Percentiles rank a stretch among this genome's conserved stretches.
These are phyloP conservation scores for Botrylloides violaceus DNA, from an alignment of 23 tunicate genomes.

Conservation along the genomic window DNA sequence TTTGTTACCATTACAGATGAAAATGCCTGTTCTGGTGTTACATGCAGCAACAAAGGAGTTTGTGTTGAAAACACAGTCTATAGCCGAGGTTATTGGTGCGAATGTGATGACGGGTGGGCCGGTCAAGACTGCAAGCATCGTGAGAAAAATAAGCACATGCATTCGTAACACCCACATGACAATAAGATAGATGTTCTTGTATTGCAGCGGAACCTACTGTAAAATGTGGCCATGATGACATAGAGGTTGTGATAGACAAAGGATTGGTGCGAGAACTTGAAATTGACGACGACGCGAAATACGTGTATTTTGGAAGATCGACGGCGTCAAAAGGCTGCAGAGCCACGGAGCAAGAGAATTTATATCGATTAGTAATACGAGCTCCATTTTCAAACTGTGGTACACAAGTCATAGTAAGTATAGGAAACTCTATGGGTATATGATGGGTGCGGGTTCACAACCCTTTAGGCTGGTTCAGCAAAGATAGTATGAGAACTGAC, in stretches of 20 bases:
- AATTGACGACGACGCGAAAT: slow-evolving; percentile 73
- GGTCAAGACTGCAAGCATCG: slow-evolving; percentile 94
- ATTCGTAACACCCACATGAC: neutral
- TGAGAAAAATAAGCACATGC: too few species aligned
- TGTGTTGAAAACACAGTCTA: slow-evolving; percentile 73
- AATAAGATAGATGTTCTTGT: too few species aligned
- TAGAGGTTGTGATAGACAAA: slow-evolving; percentile 89
- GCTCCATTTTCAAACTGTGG: slow-evolving; percentile 97
- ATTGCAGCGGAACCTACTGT: slow-evolving; percentile 95
- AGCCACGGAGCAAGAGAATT: slow-evolving; percentile 62
- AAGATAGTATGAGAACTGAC: too few species aligned
- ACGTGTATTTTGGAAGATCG: slow-evolving; percentile 87
- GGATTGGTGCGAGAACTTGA: slow-evolving; percentile 86
- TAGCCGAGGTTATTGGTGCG: slow-evolving; percentile 96
- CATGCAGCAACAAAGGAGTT: slow-evolving; percentile 82
- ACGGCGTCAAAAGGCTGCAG: slow-evolving; percentile 53
- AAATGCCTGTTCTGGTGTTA: slow-evolving; percentile 69
- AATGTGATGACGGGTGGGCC: slow-evolving; percentile 98
- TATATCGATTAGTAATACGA: slow-evolving; percentile 50
- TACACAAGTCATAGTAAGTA: slow-evolving; percentile 91
- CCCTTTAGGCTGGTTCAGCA: too few species aligned
- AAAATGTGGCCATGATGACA: slow-evolving; percentile 72
- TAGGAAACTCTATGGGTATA: neutral
- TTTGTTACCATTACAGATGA: too few species aligned
- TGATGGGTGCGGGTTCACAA: too few species aligned